These are phyloP conservation scores for Polyommatus icarus DNA, from an alignment of 2,888 invertebrate genomes.

Conservation along the genomic window DNA sequence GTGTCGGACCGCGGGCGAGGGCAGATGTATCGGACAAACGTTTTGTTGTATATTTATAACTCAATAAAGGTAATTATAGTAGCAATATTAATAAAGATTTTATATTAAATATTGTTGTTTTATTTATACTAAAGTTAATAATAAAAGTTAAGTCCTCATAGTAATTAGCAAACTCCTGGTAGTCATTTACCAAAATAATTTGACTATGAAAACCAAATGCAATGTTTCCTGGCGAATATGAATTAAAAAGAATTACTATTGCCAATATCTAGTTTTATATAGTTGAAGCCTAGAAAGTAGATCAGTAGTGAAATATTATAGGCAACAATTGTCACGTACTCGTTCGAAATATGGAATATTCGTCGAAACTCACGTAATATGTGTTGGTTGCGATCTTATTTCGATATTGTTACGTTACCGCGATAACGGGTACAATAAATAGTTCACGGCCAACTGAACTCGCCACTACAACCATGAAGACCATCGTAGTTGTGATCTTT, in stretches of 20 bases:
- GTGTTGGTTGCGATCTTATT: conserved; percentile 25
- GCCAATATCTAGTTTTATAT: neutral
- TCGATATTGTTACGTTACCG: conserved; percentile 31
- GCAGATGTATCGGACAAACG: conserved; percentile 19
- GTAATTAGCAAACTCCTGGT: too few species aligned
- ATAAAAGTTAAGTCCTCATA: too few species aligned
- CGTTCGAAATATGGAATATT: neutral
- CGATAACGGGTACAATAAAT: conserved; percentile 40
- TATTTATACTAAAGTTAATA: neutral
- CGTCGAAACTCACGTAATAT: conserved; percentile 15
- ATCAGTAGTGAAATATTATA: conserved; percentile 1
- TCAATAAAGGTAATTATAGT: conserved; percentile 34
- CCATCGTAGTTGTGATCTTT: conserved; percentile 35
- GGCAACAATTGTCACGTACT: conserved; percentile 20
- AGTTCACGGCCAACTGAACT: neutral
- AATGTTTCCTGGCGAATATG: neutral
- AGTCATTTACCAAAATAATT: too few species aligned
- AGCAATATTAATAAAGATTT: conserved; percentile 34
- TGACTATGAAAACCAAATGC: too few species aligned
- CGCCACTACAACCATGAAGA: conserved; percentile 20
- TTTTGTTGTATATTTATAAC: conserved; percentile 32
- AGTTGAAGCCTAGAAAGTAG: neutral
- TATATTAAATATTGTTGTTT: conserved; percentile 30
- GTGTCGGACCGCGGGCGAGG: neutral
- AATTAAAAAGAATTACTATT: neutral